phyloP scores from a whole-genome alignment of 2,113 vertebrate genomes.

The Pholis gunnellus region DNA sequence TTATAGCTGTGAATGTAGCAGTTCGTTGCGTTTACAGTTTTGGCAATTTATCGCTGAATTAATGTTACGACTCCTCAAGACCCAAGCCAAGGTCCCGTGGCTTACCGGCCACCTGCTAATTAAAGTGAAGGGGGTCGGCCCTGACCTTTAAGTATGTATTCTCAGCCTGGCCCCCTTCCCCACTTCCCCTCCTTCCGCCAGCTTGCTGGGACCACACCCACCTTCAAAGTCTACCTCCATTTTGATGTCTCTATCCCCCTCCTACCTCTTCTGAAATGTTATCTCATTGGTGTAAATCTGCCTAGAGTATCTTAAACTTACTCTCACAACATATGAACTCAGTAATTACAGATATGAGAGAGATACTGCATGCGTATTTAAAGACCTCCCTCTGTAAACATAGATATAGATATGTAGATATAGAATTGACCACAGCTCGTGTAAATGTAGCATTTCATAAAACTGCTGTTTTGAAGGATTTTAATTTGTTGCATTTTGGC shows the following conservation, averaged over 20 bases:
- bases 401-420: too few relatives aligned
- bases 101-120: too few relatives aligned
- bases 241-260: not conserved
- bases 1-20: not conserved
- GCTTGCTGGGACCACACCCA: not conserved
- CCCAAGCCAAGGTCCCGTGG: too few relatives aligned
- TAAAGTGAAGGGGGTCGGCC: too few relatives aligned
- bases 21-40: not conserved
- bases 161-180: not conserved
- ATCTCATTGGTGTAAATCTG: not conserved
- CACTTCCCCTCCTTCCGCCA: not conserved
- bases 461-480: slow-evolving; percentile 8
- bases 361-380: not conserved
- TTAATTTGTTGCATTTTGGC: slow-evolving; percentile 24
- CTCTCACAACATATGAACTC: not conserved
- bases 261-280: not conserved
- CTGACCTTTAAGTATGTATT: too few relatives aligned
- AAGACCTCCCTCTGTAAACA: not conserved
- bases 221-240: not conserved
- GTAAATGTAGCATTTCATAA: slow-evolving; percentile 17
- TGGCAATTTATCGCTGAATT: not conserved
- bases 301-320: not conserved
- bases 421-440: not conserved
- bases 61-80: not conserved
- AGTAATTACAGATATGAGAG: not conserved